Conservation (phyloP, 2,797 vertebrate species). For the Aulostomus chinensis region DNA sequence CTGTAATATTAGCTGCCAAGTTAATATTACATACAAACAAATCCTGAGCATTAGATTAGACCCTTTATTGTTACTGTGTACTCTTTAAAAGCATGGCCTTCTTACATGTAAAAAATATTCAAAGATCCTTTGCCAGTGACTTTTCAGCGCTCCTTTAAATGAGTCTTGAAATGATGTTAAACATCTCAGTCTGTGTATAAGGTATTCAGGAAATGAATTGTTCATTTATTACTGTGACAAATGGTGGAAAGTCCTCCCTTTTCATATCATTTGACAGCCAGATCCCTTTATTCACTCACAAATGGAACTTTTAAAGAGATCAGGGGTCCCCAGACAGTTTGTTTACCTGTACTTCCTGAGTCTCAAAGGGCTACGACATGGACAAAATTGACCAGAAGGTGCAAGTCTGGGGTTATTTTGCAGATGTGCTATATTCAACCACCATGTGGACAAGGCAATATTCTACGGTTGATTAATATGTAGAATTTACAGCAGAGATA, state of each 20-base stretch:
- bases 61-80: slow-evolving; percentile 53
- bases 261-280: slow-evolving; percentile 50
- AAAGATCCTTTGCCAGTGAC: slow-evolving; percentile 48
- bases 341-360: slow-evolving; percentile 74
- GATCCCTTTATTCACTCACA: slow-evolving; percentile 72
- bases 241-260: slow-evolving; percentile 39
- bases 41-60: slow-evolving; percentile 45
- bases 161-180: slow-evolving; percentile 50
- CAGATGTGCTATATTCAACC: slow-evolving; percentile 43
- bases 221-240: slow-evolving; percentile 54
- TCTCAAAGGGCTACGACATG: slow-evolving; percentile 78
- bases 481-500: slow-evolving; percentile 20
- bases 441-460: slow-evolving; percentile 52
- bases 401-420: slow-evolving; percentile 42
- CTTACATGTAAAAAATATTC: slow-evolving; percentile 52
- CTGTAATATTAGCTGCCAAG: slow-evolving; percentile 66
- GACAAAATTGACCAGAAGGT: slow-evolving; percentile 53
- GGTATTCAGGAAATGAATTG: slow-evolving; percentile 68
- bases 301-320: slow-evolving; percentile 61
- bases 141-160: slow-evolving; percentile 54
- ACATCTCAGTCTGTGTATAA: slow-evolving; percentile 46
- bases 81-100: slow-evolving; percentile 70
- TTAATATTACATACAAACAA: slow-evolving; percentile 66
- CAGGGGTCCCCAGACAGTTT: slow-evolving; percentile 71
- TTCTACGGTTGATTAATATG: slow-evolving; percentile 25